Evolutionary conservation across 2,888 invertebrate species (phyloP), one percentile per base, ranked within the genome.

Genomic region (Thelaira solivaga): DNA sequence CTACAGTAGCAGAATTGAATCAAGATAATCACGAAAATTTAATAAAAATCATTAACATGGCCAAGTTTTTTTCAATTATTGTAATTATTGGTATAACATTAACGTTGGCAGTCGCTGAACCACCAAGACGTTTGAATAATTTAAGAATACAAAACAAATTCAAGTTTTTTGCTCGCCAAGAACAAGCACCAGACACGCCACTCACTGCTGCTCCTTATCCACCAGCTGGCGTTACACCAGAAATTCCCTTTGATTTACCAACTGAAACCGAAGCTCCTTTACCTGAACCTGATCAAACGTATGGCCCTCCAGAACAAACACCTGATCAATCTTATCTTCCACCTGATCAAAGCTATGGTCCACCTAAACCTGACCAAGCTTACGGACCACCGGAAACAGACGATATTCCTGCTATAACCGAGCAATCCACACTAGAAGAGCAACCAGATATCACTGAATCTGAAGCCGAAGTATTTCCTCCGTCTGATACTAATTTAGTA

Each of bases 161-260:
- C 13, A 75, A 80, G 2, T 80, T 82, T 5, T 82, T 83, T 49
- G 85, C 83, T 11, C 83, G 87, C 0, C 86, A 86, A 65, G 84
- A 86, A 76, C 82, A 72, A 8, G 82, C 81, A 18, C 81, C 64
- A 31, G 18, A 61, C 16, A 64, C 62, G 13, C 80, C 81, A 13
- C 62, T 76, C 20, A 80, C 81, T 0, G 36, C 83, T 6, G 84
- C 85, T 8, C 85, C 86, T 4, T 86, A 86, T 80, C 83, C 86
- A 0, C 64, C 86, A 5, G 85, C 86, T 5, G 86, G 87, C 45
- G 84, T 86, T 0, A 87, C 86, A 1, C 86, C 86, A 0, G 82
- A 83, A 36, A 77, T 85, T 8, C 82, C 86, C 0, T 86, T 86
- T 47, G 85, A 86, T 43, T 72, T 86, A 59, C 86, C 86, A 16